A percentile compares a stretch with the other conserved stretches of the same genome.
Evolutionary conservation across 2,888 invertebrate species (phyloP).

Genomic region (Lamellibrachia columna): DNA sequence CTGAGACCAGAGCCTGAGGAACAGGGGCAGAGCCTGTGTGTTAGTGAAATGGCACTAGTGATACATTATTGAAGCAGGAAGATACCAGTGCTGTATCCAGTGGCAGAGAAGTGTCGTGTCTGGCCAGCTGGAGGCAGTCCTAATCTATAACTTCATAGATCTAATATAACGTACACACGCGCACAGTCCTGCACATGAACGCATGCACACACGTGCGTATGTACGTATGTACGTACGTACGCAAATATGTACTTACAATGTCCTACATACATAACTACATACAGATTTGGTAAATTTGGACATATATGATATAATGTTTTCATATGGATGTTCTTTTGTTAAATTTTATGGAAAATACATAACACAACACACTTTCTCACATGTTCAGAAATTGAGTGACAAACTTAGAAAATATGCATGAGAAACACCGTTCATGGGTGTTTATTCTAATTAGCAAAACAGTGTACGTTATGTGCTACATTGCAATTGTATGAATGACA

Average conservation of each 20-base stretch:
- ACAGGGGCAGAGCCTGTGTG: not conserved
- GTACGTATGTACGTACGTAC: not conserved
- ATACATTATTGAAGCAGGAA: not conserved
- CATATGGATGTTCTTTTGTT: not conserved
- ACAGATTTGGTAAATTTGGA: no score
- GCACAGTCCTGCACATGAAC: conserved; percentile 34
- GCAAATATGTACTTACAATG: no score
- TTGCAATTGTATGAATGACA: no score
- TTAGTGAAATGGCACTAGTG: not conserved
- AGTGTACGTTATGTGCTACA: no score
- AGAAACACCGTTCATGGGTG: not conserved
- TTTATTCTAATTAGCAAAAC: no score
- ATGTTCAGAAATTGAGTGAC: not conserved
- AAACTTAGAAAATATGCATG: not conserved
- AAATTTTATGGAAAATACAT: not conserved
- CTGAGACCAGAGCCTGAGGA: not conserved
- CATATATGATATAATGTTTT: not conserved
- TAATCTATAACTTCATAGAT: not conserved
- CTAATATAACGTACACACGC: not conserved
- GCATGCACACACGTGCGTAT: not conserved
- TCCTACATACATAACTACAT: no score
- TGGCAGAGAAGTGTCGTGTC: not conserved
- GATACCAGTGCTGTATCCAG: not conserved
- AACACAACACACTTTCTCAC: not conserved
- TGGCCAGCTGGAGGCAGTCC: not conserved